Conservation (phyloP, 2,888 invertebrate genomes). For the Caenorhabditis afra region DNA sequence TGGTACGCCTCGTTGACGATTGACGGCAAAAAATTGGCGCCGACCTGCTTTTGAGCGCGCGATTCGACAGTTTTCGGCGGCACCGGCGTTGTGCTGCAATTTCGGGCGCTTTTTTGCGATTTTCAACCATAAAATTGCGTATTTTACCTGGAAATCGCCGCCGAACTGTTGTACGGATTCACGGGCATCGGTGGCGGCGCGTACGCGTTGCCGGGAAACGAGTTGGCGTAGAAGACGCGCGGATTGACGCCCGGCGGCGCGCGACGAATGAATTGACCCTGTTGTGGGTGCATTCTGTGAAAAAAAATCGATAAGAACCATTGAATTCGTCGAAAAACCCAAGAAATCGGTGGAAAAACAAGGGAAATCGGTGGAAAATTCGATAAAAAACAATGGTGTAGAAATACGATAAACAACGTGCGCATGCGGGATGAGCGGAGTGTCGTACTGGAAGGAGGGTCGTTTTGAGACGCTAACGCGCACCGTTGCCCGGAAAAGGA, state of each 20-base stretch:
- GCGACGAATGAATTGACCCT: slow-evolving; percentile 1
- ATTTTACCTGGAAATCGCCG: neutral
- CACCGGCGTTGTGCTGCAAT: neutral
- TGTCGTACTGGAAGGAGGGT: neutral
- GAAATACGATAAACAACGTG: slow-evolving; percentile 19
- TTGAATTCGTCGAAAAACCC: too few relatives aligned
- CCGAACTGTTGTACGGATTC: neutral
- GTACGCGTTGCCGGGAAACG: neutral
- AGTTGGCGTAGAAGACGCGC: neutral
- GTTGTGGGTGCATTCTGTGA: slow-evolving; percentile 14
- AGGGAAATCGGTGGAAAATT: neutral
- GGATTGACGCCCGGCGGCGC: neutral
- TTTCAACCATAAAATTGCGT: neutral
- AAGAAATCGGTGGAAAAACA: too few relatives aligned
- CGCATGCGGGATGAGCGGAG: slow-evolving; percentile 8
- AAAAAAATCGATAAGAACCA: neutral
- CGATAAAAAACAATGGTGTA: slow-evolving; percentile 1
- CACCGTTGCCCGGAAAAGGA: too few relatives aligned
- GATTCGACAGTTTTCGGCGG: slow-evolving; percentile 24
- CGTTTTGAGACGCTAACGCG: neutral
- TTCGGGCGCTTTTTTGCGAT: neutral
- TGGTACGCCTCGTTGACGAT: slow-evolving; percentile 59
- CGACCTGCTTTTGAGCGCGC: slow-evolving; percentile 52
- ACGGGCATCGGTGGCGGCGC: neutral
- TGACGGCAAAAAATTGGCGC: slow-evolving; percentile 50